A percentile compares a stretch with the other conserved stretches of the same genome.
These are phyloP conservation scores for Sitodiplosis mosellana DNA, from an alignment of 1,140 invertebrate genomes.

Conservation along the genomic window DNA sequence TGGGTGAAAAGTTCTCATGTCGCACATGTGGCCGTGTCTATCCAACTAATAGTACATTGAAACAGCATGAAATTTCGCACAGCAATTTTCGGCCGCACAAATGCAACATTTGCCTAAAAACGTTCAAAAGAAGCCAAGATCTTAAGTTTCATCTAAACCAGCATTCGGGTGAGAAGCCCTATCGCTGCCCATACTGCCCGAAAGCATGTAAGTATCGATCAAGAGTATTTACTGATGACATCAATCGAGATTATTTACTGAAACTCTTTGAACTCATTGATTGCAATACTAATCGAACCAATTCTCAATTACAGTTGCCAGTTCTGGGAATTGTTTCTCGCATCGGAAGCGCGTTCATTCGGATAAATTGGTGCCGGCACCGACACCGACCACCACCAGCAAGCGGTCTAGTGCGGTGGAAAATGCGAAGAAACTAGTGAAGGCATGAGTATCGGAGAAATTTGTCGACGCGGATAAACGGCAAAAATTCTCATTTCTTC, in stretches of 20 bases:
- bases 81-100: constrained; percentile 47
- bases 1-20: constrained; percentile 41
- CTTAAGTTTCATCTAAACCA: constrained; percentile 61
- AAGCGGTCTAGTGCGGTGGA: no score
- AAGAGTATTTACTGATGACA: no score
- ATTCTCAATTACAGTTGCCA: constrained; percentile 29
- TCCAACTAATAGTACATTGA: constrained; percentile 45
- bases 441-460: no score
- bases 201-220: constrained; percentile 37
- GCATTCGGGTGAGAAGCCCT: constrained; percentile 62
- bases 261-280: no score
- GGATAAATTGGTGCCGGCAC: neutral
- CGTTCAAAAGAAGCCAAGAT: constrained; percentile 56
- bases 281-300: no score
- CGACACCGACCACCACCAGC: no score
- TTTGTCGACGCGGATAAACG: no score
- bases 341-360: constrained; percentile 57
- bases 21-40: constrained; percentile 47
- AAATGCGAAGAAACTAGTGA: no score
- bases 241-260: no score
- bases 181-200: constrained; percentile 63
- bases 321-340: constrained; percentile 58
- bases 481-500: no score
- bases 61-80: constrained; percentile 52
- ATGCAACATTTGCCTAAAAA: constrained; percentile 51